Base-by-base conservation (phyloP, 2,888 invertebrate genomes). In the Mythimna impura region DNA sequence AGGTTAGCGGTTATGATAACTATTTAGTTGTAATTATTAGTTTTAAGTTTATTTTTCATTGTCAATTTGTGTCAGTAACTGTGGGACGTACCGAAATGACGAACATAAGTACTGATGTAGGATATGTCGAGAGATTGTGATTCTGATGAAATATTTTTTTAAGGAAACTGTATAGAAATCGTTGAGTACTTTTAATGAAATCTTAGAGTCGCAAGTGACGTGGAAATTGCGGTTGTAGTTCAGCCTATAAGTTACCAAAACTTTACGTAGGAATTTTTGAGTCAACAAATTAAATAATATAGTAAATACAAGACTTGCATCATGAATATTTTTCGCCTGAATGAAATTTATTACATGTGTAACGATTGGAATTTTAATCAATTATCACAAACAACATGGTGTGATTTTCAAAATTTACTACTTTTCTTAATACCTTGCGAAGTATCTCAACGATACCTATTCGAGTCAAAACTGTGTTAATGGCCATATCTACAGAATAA, bases 1-100 rank as follows among this genome's bases (percentile, higher is more conserved):
- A 93, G 90, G 86, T 78, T 84, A 83, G 71, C 82, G 83, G 78
- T 81, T 82, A 87, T 83, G 76, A 84, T 88, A 78, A 85, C 77
- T 84, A 83, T 74, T 76, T 85, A 86, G 76, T 76, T 83, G 40
- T 82, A 80, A 73, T 71, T 70, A 63, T 61, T 84, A 80, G 67
- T 78, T 74, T 10, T 85, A 83, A 82, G 81, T 74, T 73, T 64
- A 68, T 79, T 71, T 74, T 81, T 74, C 30, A 70, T 77, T 61
- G 76, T 68, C 67, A 50, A 65, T 69, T 64, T 68, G 30, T 67
- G 60, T 68, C 61, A 68, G 65, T 73, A 66, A 55, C 34, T 60
- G 57, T 63, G 66, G 25, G 68, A 68, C 58, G 57, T 52, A 66
- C 14, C 52, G 50, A 65, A 62, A 47, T 30, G 22, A 64, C 17